Evolutionary conservation across 2,113 vertebrate genomes (phyloP), one percentile per base, ranked within the genome.

Genomic region (Ophthalmolycus amberensis): DNA sequence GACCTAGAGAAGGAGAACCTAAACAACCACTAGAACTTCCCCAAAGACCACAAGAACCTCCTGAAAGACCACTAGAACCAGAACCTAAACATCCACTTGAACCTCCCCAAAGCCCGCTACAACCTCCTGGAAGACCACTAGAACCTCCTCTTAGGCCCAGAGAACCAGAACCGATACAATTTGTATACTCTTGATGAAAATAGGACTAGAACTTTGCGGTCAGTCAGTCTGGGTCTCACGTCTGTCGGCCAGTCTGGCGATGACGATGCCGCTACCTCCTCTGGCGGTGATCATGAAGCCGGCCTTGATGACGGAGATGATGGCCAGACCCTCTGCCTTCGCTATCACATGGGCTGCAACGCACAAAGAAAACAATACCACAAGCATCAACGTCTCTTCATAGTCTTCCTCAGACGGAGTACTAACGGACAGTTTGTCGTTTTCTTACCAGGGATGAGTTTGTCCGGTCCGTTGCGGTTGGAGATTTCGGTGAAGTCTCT

Each of bases 401-500:
- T 20, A 16, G 7, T 15, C 29, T 15, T 1, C 15, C 29, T 7
- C 56, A 58, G 48, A 22, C 20, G 50, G 20, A 22, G 4, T 5
- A 9, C 9, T 1, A 15, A 18, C 1, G n/a, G 22, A 9, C 20
- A 1, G 22, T n/a, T 56, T 32, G 38, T 6, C 0, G 11, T 25
- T 0, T 0, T 44, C 91, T 85, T 72, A 94, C 93, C 37, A 0
- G 98, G 98, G 93, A 99, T 99, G 72, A 99, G 97, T 88, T 97
- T 99, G 94, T 99, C 98, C 0, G 97, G 97, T 60, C 98, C 98
- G 77, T 92, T 94, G 90, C 98, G 91, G 75, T 95, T 97, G 89
- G 96, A 96, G 93, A 99, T 98, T 86, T 99, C 96, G 0, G 98
- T 99, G 94, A 99, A 99, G 73, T 99, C 97, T 92, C 96, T 92